Evolutionary conservation across 30 jellyfish, hydroid and myxozoan genomes (phyloP), one percentile per base, ranked within the genome.

Genomic region (Aurelia coerulea): DNA sequence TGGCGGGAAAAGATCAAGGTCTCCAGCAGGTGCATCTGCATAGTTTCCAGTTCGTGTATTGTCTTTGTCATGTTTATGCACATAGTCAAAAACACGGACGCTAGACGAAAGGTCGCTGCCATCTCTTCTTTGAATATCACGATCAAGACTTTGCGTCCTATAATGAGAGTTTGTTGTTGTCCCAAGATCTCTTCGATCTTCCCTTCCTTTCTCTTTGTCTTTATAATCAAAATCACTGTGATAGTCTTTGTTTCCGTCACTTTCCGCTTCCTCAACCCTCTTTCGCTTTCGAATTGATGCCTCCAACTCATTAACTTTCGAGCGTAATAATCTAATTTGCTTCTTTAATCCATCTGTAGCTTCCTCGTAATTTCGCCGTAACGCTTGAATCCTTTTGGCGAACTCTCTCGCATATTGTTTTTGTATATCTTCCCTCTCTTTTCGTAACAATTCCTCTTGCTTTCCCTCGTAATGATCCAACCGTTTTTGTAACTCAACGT

Each of bases 381-480:
- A 63, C 80, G 78, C 68, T 29, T 95, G 98, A 53, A 95, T 54
- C 52, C 99, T 84, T 63, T 81, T 90, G 34, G 97, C 90, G 50
- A 95, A 81, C 62, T 95, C 99, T 69, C 80, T 85, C 29, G 91
- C 97, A 70, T 74, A 95, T 34, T 84, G 90, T 33, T 83, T 90
- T 54, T 95, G 97, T 1, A 95, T 76, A 15, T 46, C 69, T 16
- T 69, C 90, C 54, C 93, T 33, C 50, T 95, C 99, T 34, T 72
- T 71, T 58, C 88, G 85, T 50, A 83, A 41, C 67, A 84, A 32
- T 0, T 32, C 83, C 41, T 46, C 80, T 23, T 69, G 83, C 1
- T 62, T 59, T 31, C 32, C 78, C 62, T 90, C 88, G 31, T 67
- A 31, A 35, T 80, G 79, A 52, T 59, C 32, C 63, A 95, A 53